Evolutionary conservation across 2,888 invertebrate species (phyloP), one percentile per base, ranked within the genome.

Genomic region (Orthosia gothica): DNA sequence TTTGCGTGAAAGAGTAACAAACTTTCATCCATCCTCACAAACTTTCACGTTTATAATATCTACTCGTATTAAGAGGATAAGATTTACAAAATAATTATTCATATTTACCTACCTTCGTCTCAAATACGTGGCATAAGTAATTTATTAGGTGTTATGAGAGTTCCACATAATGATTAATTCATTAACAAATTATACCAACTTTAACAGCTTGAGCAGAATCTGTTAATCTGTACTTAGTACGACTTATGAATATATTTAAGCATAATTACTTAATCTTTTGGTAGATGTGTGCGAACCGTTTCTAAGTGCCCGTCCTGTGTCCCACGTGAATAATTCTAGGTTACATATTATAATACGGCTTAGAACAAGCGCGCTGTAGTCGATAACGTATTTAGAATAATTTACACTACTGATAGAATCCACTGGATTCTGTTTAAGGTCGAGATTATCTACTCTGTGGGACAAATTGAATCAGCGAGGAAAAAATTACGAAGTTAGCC

Each of bases 281-380:
- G 70, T 68, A 40, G 76, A 85, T 84, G 84, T 84, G 82, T 83
- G 76, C 69, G 79, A 82, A 83, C 82, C 82, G 79, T 81, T 86
- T 84, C 83, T 71, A 80, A 85, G 80, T 85, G 80, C 70, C 83
- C 82, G 81, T 81, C 82, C 50, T 52, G 47, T 62, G 68, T 81
- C 70, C 80, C 84, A 82, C 88, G 89, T 92, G 89, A 91, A 91
- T 92, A 89, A 92, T 92, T 89, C 86, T 69, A 71, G 76, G 86
- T 84, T 86, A 84, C 86, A 88, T 87, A 85, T 85, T 87, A 87
- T 76, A 86, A 84, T 70, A 78, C 76, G 75, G 73, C 79, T 80
- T 77, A 83, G 72, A 58, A 83, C 71, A 81, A 81, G 74, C 73
- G 72, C 75, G 62, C 72, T 62, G 62, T 83, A 76, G 58, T 74